Evolutionary conservation across 2,113 vertebrate genomes (phyloP).

Genomic region (Channa maculata): DNA sequence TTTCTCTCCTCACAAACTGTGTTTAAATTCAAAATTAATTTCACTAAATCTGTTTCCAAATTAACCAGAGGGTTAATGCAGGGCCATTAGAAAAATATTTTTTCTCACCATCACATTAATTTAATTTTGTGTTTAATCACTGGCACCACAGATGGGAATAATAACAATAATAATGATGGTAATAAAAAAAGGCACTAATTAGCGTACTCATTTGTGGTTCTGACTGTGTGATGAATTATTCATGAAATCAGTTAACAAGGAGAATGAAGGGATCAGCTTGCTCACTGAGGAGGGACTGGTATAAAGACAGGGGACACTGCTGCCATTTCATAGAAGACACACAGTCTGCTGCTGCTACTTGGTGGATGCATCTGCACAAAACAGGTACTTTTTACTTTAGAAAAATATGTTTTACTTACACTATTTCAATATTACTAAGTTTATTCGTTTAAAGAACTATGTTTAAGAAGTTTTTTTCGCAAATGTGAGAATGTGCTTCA

Average conservation of each 20-base stretch:
- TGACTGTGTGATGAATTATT: constrained; percentile 71
- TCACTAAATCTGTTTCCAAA: constrained; percentile 63
- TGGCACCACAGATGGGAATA: constrained; percentile 39
- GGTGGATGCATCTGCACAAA: constrained; percentile 36
- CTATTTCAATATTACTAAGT: background rate
- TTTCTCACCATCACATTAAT: constrained; percentile 62
- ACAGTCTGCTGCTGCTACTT: constrained; percentile 45
- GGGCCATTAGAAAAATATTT: constrained; percentile 63
- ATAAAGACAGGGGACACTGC: constrained; percentile 59
- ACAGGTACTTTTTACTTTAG: constrained; percentile 40
- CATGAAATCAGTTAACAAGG: constrained; percentile 70
- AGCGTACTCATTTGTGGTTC: constrained; percentile 43
- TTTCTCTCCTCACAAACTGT: constrained; percentile 40
- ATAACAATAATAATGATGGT: constrained; percentile 57
- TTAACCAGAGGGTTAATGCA: constrained; percentile 65
- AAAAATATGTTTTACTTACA: background rate
- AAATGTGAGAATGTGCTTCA: no score
- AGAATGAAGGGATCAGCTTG: constrained; percentile 46
- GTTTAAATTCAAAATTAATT: constrained; percentile 65
- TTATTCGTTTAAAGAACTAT: background rate
- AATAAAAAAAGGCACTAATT: constrained; percentile 55
- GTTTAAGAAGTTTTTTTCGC: background rate
- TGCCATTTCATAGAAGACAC: constrained; percentile 47
- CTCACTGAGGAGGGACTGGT: constrained; percentile 58
- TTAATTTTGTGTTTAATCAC: constrained; percentile 65